Evolutionary conservation across 30 jellyfish, hydroid and myxozoan genomes (phyloP), one percentile per base, ranked within the genome.

Genomic region (Turritopsis dohrnii): DNA sequence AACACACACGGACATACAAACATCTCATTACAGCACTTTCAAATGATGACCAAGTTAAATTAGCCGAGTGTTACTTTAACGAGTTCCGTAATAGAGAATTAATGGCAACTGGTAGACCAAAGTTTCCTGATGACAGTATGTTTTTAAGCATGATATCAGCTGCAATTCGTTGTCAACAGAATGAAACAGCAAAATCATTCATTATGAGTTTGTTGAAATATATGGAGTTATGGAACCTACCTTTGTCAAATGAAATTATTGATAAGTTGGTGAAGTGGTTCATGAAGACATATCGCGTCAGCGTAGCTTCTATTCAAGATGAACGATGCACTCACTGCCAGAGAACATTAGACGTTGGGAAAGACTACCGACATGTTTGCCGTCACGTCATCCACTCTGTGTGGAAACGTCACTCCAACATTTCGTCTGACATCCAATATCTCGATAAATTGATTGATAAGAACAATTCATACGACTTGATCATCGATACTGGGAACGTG

Each of bases 1-100:
- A 69, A 69, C 77, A 69, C 19, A 7, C 19, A 23, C 28, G 77
- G 19, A 69, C 77, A 69, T 69, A 69, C 77, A 69, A 69, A 21
- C 28, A 27, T 23, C 77, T 69, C 30, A 69, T 69, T 27, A 69
- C 77, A 0, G 30, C 77, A 27, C 77, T 69, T 9, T 23, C 77
- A 69, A 23, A 69, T 23, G 77, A 69, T 27, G 30, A 69, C 19
- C 77, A 69, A 0, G 22, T 69, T n/a, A 8, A 16, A 69, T 9
- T 69, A 8, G 28, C 77, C 19, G 16, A 7, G 17, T 9, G 30
- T n/a, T 69, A 69, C 8, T 69, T 69, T 69, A n/a, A 23, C 8
- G 77, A 69, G 30, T 69, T 69, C 30, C 30, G 9, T 7, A 27
- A 69, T 0, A 21, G 17, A 69, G 77, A 69, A 27, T 0, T 69